Conservation (phyloP, 2,888 invertebrate species). For the Epirrita christyi region DNA sequence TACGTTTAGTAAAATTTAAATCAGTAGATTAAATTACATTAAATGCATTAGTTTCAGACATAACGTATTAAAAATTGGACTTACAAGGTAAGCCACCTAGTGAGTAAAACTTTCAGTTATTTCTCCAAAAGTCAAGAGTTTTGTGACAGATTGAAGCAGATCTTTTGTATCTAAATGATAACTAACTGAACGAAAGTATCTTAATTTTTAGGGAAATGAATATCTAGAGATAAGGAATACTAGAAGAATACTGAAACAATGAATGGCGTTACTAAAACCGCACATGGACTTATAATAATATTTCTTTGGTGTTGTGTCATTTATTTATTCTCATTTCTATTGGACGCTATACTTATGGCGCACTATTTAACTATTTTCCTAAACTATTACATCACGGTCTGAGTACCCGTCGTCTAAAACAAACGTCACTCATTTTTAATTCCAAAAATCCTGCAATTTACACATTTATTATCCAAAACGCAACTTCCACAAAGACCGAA, state of each 20-base stretch:
- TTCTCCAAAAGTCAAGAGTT: constrained; percentile 3
- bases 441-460: constrained; percentile 43
- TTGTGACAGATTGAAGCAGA: constrained; percentile 19
- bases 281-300: constrained; percentile 71
- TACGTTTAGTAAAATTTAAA: background rate
- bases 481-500: constrained; percentile 54
- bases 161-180: constrained; percentile 20
- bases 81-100: background rate
- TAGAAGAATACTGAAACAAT: constrained; percentile 77
- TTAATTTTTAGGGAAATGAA: constrained; percentile 36
- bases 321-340: constrained; percentile 62
- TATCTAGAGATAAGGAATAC: constrained; percentile 59
- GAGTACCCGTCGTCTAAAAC: constrained; percentile 47
- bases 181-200: constrained; percentile 3
- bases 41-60: constrained; percentile 15
- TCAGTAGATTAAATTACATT: background rate
- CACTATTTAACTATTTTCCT: constrained; percentile 51
- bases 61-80: too few species aligned
- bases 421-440: constrained; percentile 35
- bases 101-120: constrained; percentile 7
- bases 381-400: constrained; percentile 49
- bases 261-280: constrained; percentile 71
- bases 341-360: constrained; percentile 78
- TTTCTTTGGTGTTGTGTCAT: constrained; percentile 83
- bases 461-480: constrained; percentile 45